These are phyloP conservation scores for Dryobates pubescens DNA, from an alignment of 2,797 vertebrate species.

Conservation along the genomic window DNA sequence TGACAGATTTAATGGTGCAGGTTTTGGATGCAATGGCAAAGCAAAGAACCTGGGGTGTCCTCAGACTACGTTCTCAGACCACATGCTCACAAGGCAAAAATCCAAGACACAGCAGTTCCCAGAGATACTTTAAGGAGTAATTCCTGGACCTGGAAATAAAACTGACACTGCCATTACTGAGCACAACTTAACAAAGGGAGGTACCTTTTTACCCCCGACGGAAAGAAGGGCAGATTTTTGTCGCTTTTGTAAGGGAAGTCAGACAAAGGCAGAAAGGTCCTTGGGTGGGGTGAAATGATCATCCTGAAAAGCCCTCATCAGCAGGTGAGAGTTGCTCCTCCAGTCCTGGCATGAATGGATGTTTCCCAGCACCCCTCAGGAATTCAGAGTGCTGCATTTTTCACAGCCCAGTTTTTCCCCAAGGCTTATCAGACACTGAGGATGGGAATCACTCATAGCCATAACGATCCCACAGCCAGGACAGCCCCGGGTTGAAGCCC, in stretches of 20 bases:
- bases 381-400: constrained; percentile 24
- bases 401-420: background rate
- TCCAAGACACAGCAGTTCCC: background rate
- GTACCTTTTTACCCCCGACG: background rate
- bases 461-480: background rate
- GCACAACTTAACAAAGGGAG: background rate
- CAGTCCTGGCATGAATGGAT: background rate
- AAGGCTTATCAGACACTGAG: constrained; percentile 27
- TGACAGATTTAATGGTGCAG: background rate
- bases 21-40: background rate
- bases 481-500: background rate
- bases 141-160: background rate
- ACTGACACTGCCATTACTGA: background rate
- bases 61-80: background rate
- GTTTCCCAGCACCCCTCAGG: background rate
- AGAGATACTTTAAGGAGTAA: background rate
- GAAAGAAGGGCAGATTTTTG: background rate
- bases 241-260: background rate
- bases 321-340: background rate
- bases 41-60: background rate
- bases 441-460: background rate
- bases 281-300: background rate
- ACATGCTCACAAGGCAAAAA: background rate
- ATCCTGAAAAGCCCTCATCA: background rate
- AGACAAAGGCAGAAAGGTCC: background rate